Evolutionary conservation across 2,797 vertebrate species (phyloP).

Genomic region (Eupleurogrammus muticus): DNA sequence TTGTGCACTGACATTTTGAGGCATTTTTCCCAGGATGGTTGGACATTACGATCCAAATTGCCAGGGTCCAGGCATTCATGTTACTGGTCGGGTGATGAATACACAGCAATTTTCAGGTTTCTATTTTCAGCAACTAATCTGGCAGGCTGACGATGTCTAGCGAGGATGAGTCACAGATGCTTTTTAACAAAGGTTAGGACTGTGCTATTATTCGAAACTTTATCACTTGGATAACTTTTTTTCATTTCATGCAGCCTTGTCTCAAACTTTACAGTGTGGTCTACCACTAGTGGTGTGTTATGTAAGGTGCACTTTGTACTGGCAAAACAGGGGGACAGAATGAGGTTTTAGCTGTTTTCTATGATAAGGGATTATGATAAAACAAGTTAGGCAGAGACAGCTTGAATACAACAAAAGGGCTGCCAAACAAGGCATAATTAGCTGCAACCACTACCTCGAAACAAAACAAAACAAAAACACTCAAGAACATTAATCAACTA

Average conservation of each 20-base stretch:
- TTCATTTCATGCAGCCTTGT: neutral
- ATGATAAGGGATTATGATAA: conserved; percentile 16
- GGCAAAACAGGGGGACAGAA: conserved; percentile 1
- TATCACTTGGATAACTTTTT: conserved; percentile 3
- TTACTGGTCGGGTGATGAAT: conserved; percentile 54
- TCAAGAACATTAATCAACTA: conserved; percentile 18
- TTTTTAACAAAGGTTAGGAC: conserved; percentile 41
- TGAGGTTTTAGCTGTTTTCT: conserved; percentile 20
- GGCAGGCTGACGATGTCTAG: conserved; percentile 33
- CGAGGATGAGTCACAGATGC: conserved; percentile 32
- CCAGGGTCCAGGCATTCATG: conserved; percentile 42
- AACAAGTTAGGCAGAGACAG: conserved; percentile 24
- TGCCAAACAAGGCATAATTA: conserved; percentile 30
- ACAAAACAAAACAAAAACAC: conserved; percentile 2
- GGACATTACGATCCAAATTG: conserved; percentile 47
- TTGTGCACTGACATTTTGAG: conserved; percentile 62
- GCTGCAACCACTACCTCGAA: conserved; percentile 12
- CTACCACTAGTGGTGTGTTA: neutral
- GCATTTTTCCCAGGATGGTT: conserved; percentile 50
- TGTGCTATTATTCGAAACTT: conserved; percentile 26
- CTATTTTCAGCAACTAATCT: conserved; percentile 59
- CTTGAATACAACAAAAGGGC: conserved; percentile 9
- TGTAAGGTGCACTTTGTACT: conserved; percentile 2
- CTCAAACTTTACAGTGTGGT: conserved; percentile 17
- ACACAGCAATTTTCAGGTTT: conserved; percentile 41